These are phyloP conservation scores for Pemphigus obesinymphae DNA, from an alignment of 1,140 invertebrate species.

Conservation along the genomic window DNA sequence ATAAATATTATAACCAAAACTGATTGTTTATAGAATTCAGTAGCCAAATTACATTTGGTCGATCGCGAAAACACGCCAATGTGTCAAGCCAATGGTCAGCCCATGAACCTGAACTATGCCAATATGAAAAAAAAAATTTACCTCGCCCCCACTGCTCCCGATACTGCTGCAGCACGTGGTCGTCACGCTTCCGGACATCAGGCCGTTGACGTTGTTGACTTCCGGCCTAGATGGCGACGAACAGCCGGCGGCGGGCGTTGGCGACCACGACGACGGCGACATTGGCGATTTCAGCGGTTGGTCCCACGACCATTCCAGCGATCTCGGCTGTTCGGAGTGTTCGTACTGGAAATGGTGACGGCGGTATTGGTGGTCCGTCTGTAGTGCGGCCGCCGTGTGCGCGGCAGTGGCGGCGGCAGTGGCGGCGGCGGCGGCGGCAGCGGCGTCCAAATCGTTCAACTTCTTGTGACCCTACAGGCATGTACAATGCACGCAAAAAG, in stretches of 20 bases:
- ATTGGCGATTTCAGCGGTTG: neutral
- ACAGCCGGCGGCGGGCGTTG: neutral
- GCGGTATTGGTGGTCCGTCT: neutral
- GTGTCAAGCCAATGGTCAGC: too few species aligned
- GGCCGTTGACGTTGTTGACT: neutral
- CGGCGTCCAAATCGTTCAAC: neutral
- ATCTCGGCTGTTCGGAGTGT: neutral
- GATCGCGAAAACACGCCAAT: neutral
- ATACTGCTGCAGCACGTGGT: neutral
- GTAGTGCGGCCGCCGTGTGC: too few species aligned
- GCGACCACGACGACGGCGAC: neutral
- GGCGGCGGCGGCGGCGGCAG: too few species aligned
- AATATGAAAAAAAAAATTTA: too few species aligned
- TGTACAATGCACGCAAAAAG: too few species aligned
- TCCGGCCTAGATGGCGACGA: neutral
- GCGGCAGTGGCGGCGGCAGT: neutral
- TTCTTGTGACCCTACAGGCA: slow-evolving; percentile 18
- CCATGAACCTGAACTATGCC: too few species aligned
- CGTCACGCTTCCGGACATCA: neutral
- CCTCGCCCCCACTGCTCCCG: neutral
- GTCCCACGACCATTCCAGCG: slow-evolving; percentile 2
- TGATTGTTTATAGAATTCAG: too few species aligned
- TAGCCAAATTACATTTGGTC: too few species aligned
- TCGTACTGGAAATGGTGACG: neutral
- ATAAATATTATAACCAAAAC: too few species aligned